Conservation (phyloP, 2,888 invertebrate genomes). For the Cataglyphis albicans region DNA sequence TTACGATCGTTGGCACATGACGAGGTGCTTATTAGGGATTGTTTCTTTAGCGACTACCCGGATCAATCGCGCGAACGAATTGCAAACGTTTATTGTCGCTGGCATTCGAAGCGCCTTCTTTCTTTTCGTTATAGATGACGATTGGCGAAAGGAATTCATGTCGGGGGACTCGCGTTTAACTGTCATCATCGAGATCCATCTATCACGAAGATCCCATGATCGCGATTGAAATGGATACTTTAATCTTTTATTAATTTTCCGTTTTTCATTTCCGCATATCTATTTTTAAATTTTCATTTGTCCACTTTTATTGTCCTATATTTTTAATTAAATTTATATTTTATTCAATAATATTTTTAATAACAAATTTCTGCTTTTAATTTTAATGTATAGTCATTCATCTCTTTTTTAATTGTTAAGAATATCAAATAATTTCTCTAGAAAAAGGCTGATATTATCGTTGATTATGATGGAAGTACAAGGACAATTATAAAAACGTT, state of each 20-base stretch:
- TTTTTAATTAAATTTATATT: neutral
- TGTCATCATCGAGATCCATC: conserved; percentile 37
- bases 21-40: conserved; percentile 51
- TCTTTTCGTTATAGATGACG: conserved; percentile 71
- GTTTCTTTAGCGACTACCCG: conserved; percentile 35
- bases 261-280: neutral
- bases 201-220: conserved; percentile 7
- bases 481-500: neutral
- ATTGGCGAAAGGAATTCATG: conserved; percentile 69
- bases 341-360: neutral
- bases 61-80: conserved; percentile 57
- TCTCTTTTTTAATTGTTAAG: neutral
- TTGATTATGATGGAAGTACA: neutral
- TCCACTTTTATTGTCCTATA: neutral
- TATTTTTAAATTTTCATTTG: neutral
- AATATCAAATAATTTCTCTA: neutral
- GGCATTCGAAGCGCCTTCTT: conserved; percentile 67
- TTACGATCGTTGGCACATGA: conserved; percentile 27
- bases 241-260: neutral
- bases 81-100: conserved; percentile 49
- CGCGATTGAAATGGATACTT: neutral
- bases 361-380: neutral
- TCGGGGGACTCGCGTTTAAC: conserved; percentile 59
- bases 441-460: neutral
- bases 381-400: neutral